Evolutionary conservation across 2,113 vertebrate species (phyloP).

Genomic region (Rhinogobius similis): DNA sequence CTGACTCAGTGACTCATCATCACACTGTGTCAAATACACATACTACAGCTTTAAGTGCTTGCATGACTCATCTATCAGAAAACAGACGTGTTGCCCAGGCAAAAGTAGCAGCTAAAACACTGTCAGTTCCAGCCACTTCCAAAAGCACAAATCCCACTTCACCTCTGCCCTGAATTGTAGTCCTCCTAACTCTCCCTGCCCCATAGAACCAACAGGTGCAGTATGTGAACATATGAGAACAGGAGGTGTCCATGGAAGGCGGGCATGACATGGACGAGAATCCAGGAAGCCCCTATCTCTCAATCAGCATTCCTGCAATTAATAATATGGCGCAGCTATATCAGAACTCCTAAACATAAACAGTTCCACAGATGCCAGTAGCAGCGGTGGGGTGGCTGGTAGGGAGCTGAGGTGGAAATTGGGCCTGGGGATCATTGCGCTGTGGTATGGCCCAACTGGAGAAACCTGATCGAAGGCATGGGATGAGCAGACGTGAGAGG

Average conservation of each 20-base stretch:
- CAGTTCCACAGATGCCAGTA: slow-evolving; percentile 62
- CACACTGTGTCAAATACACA: slow-evolving; percentile 27
- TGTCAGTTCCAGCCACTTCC: slow-evolving; percentile 15
- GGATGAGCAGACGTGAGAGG: slow-evolving; percentile 55
- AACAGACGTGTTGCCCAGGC: slow-evolving; percentile 25
- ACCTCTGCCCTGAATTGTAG: slow-evolving; percentile 18
- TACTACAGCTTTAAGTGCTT: slow-evolving; percentile 45
- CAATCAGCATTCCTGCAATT: slow-evolving; percentile 67
- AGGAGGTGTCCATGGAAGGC: slow-evolving; percentile 5
- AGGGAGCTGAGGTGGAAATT: slow-evolving; percentile 1
- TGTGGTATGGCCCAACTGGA: slow-evolving; percentile 35
- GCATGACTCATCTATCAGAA: slow-evolving; percentile 55
- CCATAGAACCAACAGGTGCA: slow-evolving; percentile 59
- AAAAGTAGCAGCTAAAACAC: slow-evolving; percentile 20
- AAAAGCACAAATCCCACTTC: slow-evolving; percentile 17
- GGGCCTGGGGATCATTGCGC: slow-evolving; percentile 11
- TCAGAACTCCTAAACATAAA: slow-evolving; percentile 68
- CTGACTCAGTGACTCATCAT: slow-evolving; percentile 58
- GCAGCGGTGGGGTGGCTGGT: slow-evolving; percentile 4
- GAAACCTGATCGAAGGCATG: slow-evolving; percentile 59
- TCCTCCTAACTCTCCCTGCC: slow-evolving; percentile 33
- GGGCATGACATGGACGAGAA: neutral
- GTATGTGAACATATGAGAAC: slow-evolving; percentile 31
- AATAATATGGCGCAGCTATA: slow-evolving; percentile 56
- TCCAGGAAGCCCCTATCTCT: slow-evolving; percentile 32